Evolutionary conservation across 2,797 vertebrate genomes (phyloP).

Genomic region (Acipenser ruthenus): DNA sequence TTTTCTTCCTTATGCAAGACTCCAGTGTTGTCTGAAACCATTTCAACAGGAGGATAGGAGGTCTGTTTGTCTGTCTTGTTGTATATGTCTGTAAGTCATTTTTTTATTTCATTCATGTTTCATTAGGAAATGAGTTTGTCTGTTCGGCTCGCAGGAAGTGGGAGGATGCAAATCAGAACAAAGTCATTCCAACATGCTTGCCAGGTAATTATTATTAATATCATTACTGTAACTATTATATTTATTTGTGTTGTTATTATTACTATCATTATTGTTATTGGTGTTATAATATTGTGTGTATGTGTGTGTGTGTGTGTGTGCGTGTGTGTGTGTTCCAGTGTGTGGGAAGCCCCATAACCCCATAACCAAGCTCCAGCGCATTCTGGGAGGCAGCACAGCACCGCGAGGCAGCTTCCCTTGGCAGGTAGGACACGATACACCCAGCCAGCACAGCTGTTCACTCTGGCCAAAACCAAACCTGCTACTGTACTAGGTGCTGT

Average conservation of each 20-base stretch:
- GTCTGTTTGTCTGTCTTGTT: background rate
- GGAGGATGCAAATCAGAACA: constrained; percentile 31
- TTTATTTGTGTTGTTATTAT: too few species aligned
- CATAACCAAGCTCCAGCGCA: constrained; percentile 6
- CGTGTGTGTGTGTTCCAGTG: constrained; percentile 32
- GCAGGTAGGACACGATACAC: constrained; percentile 30
- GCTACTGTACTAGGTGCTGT: too few species aligned
- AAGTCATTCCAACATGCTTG: constrained; percentile 35
- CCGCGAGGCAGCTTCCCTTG: constrained; percentile 40
- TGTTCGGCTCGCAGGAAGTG: constrained; percentile 49
- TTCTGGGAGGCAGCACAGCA: constrained; percentile 39
- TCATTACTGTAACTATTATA: too few species aligned
- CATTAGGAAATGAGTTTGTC: too few species aligned
- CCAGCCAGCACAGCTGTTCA: too few species aligned
- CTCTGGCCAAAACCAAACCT: too few species aligned
- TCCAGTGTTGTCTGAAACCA: too few species aligned
- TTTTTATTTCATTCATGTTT: too few species aligned
- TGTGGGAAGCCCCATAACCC: constrained; percentile 41
- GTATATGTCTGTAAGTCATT: background rate
- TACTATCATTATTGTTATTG: too few species aligned
- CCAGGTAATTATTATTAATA: constrained; percentile 37
- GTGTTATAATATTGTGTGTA: too few species aligned
- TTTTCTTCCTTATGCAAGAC: too few species aligned
- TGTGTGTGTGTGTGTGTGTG: background rate
- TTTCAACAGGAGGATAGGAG: too few species aligned